Evolutionary conservation across 2,113 vertebrate species (phyloP).

Genomic region (Oreochromis aureus): DNA sequence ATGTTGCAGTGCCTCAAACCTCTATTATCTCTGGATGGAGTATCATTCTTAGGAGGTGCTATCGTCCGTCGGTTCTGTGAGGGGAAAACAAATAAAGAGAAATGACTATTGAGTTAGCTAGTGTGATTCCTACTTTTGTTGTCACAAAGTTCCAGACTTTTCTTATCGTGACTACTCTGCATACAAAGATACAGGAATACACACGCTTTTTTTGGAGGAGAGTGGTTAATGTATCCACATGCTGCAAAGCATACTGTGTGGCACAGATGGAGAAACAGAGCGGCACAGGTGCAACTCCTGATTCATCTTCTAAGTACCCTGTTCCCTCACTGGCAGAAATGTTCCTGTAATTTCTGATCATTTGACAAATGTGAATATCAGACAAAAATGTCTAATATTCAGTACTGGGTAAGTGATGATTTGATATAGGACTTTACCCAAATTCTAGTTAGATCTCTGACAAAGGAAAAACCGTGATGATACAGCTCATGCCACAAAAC

Average conservation of each 20-base stretch:
- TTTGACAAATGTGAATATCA: neutral
- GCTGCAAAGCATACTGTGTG: neutral
- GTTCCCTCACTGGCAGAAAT: neutral
- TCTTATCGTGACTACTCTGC: neutral
- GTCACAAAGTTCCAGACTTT: neutral
- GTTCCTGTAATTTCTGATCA: neutral
- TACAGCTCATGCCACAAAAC: neutral
- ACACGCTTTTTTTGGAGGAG: neutral
- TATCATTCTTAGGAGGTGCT: slow-evolving; percentile 81
- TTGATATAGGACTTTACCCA: neutral
- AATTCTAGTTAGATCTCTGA: neutral
- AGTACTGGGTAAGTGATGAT: too few relatives aligned
- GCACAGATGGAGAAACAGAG: neutral
- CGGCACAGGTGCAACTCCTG: neutral
- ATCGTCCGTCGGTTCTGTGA: slow-evolving; percentile 86
- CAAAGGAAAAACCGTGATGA: neutral
- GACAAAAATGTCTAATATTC: neutral
- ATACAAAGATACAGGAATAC: neutral
- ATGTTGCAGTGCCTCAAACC: slow-evolving; percentile 51
- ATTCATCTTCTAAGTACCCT: neutral
- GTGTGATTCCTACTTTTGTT: neutral
- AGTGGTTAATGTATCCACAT: neutral
- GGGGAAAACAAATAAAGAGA: neutral
- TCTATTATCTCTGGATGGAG: slow-evolving; percentile 88
- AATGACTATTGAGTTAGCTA: neutral